Evolutionary conservation across 2,113 vertebrate species (phyloP).

Genomic region (Gobiocypris rarus): DNA sequence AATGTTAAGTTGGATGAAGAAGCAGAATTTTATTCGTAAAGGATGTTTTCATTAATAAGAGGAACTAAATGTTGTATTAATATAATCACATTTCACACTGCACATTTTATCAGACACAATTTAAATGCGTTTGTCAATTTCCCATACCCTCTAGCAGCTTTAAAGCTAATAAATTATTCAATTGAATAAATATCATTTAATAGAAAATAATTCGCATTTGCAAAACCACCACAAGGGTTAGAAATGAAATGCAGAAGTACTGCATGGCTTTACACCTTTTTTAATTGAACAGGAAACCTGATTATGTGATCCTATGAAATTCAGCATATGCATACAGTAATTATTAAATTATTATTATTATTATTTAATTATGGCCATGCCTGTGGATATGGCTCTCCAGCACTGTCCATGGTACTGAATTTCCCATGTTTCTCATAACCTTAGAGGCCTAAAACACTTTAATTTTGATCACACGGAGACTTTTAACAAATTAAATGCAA

Average conservation of each 20-base stretch:
- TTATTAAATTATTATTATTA: too few relatives aligned
- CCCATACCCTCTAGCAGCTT: conserved; percentile 25
- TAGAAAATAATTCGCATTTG: conserved; percentile 33
- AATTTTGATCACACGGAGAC: conserved; percentile 4
- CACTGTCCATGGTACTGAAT: conserved; percentile 35
- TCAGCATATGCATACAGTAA: neutral
- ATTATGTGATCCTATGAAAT: neutral
- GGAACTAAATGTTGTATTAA: neutral
- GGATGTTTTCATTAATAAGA: neutral
- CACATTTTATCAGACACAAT: conserved; percentile 22
- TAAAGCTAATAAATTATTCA: conserved; percentile 39
- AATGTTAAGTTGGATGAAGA: neutral
- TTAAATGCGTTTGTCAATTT: conserved; percentile 19
- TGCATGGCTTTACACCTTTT: neutral
- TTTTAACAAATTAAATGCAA: conserved; percentile 17
- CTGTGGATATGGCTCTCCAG: neutral
- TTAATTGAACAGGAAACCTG: neutral
- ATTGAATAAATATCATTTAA: conserved; percentile 31
- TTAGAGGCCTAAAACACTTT: neutral
- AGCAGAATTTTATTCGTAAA: too few relatives aligned
- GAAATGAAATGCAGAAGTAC: conserved; percentile 12
- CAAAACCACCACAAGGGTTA: neutral
- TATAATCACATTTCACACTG: too few relatives aligned
- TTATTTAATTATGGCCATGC: too few relatives aligned
- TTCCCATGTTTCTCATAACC: neutral